Percentiles rank a stretch among this genome's conserved stretches.
These are phyloP conservation scores for Pseudonaja textilis DNA, from an alignment of 2,113 vertebrate species.

Conservation along the genomic window DNA sequence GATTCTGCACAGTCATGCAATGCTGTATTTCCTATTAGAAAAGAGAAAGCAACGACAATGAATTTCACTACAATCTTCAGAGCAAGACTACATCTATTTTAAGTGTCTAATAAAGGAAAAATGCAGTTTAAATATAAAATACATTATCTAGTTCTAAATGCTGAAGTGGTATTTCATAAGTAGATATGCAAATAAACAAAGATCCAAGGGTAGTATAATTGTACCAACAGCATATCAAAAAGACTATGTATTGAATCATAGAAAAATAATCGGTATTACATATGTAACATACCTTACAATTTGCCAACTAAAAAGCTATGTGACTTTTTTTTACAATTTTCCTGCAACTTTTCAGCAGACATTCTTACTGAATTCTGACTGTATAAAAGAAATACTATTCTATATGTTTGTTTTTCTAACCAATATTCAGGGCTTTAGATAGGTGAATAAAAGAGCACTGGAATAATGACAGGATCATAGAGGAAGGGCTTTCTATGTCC, in stretches of 20 bases:
- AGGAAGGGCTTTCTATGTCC: background rate
- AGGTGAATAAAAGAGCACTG: background rate
- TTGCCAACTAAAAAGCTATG: background rate
- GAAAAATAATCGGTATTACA: background rate
- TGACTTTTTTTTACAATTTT: background rate
- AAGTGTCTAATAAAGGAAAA: background rate
- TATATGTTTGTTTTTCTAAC: background rate
- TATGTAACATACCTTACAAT: background rate
- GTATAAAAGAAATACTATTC: background rate
- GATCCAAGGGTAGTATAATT: background rate
- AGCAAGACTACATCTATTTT: background rate
- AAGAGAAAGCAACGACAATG: constrained; percentile 33
- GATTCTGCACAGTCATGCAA: constrained; percentile 98
- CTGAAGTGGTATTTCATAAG: constrained; percentile 11
- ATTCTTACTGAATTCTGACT: background rate
- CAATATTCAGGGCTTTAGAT: background rate
- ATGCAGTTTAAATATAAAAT: background rate
- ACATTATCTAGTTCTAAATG: background rate
- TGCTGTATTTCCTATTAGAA: constrained; percentile 87
- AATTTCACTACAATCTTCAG: accelerated
- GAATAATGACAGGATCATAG: background rate
- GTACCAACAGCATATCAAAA: background rate
- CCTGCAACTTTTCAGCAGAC: background rate
- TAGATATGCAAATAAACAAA: background rate
- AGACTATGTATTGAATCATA: background rate